phyloP scores from a whole-genome alignment of 2,888 invertebrate species.

The Pammene fasciana region DNA sequence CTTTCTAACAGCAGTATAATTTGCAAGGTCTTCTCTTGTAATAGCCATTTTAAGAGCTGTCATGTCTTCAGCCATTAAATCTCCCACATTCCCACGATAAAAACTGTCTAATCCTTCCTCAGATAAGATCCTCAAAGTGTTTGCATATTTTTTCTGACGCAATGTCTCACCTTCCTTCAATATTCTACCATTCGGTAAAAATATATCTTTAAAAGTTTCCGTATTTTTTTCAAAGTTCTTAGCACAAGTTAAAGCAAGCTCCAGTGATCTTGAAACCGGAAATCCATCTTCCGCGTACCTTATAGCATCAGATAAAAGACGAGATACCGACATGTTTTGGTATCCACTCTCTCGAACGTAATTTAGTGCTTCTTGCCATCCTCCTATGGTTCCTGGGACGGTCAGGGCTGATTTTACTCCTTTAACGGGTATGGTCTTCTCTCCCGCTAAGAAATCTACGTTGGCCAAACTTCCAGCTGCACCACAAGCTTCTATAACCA shows the following conservation, averaged over 20 bases:
- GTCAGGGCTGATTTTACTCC: slow-evolving; percentile 71
- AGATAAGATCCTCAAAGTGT: slow-evolving; percentile 60
- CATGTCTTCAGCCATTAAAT: slow-evolving; percentile 67
- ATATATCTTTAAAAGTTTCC: slow-evolving; percentile 57
- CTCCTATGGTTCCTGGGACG: slow-evolving; percentile 72
- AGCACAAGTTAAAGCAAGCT: slow-evolving; percentile 44
- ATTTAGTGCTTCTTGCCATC: slow-evolving; percentile 74
- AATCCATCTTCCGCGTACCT: slow-evolving; percentile 71
- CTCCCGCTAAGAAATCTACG: slow-evolving; percentile 58
- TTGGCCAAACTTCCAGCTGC: slow-evolving; percentile 68
- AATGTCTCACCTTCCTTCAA: slow-evolving; percentile 62
- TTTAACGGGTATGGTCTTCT: slow-evolving; percentile 59
- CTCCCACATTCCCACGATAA: slow-evolving; percentile 67
- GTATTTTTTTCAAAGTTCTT: slow-evolving; percentile 41
- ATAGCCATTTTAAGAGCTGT: slow-evolving; percentile 65
- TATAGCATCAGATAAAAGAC: slow-evolving; percentile 68
- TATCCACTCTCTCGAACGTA: slow-evolving; percentile 71
- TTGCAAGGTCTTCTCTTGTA: slow-evolving; percentile 65
- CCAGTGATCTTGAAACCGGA: slow-evolving; percentile 59
- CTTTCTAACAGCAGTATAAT: slow-evolving; percentile 64
- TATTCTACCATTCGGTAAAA: slow-evolving; percentile 57
- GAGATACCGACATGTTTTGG: slow-evolving; percentile 57
- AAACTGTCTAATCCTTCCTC: slow-evolving; percentile 69
- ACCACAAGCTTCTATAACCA: slow-evolving; percentile 74
- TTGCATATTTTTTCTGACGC: slow-evolving; percentile 65